Conservation (phyloP, 1,140 invertebrate species). For the Lutraria rhynchaena region DNA sequence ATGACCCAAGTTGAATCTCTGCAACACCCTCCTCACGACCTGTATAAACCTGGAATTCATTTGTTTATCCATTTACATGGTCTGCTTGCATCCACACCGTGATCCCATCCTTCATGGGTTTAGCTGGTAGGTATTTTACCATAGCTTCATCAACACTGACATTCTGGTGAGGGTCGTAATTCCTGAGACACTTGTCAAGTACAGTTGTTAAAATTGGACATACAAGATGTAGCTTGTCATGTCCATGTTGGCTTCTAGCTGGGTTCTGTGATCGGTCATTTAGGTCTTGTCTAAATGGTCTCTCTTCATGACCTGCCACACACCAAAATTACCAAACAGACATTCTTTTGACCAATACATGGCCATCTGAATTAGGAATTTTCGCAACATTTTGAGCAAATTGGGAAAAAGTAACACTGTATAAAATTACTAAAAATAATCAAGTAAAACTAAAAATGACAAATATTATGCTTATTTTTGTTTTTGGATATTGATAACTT, state of each 20-base stretch:
- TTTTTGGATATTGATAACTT: too few species aligned
- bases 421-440: too few species aligned
- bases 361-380: too few species aligned
- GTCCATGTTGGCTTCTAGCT: slow-evolving; percentile 1
- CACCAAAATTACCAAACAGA: neutral
- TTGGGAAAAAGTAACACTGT: too few species aligned
- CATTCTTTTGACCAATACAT: slow-evolving; percentile 16
- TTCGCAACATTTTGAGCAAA: too few species aligned
- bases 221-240: slow-evolving; percentile 22
- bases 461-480: too few species aligned
- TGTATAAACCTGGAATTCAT: slow-evolving; percentile 36
- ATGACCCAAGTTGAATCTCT: slow-evolving; percentile 3
- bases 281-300: slow-evolving; percentile 19
- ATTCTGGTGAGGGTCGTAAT: slow-evolving; percentile 39
- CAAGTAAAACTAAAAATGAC: too few species aligned
- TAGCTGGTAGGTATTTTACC: slow-evolving; percentile 52
- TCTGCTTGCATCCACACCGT: slow-evolving; percentile 53
- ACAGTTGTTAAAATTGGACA: neutral
- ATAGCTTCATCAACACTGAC: slow-evolving; percentile 50
- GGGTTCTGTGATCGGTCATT: slow-evolving; percentile 1
- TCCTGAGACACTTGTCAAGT: neutral
- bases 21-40: neutral
- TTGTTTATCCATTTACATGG: slow-evolving; percentile 40
- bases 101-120: slow-evolving; percentile 47
- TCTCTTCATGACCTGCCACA: slow-evolving; percentile 7